phyloP scores from a whole-genome alignment of 2,888 invertebrate species.

The Acrobasis consociella region DNA sequence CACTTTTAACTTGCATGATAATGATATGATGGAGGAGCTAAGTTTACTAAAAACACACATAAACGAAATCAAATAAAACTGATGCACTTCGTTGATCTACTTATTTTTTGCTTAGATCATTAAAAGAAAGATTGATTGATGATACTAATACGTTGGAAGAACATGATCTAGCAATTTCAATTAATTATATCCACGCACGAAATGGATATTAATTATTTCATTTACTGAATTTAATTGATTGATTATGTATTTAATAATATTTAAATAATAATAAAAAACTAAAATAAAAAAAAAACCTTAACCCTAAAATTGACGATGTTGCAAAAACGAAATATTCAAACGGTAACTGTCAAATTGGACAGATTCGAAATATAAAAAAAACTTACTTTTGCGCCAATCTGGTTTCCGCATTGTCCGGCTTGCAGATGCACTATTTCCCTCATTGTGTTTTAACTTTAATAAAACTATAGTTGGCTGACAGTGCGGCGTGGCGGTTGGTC shows the following conservation, averaged over 20 bases:
- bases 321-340: slow-evolving; percentile 26
- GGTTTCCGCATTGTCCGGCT: slow-evolving; percentile 93
- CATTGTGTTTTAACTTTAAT: slow-evolving; percentile 71
- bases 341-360: slow-evolving; percentile 28
- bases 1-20: background rate
- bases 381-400: slow-evolving; percentile 87
- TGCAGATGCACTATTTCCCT: slow-evolving; percentile 93
- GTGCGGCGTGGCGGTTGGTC: slow-evolving; percentile 26
- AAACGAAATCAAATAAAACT: background rate
- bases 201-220: background rate
- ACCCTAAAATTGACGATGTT: background rate
- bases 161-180: background rate
- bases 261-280: no score
- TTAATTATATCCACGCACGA: background rate
- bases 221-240: background rate
- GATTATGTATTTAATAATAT: no score
- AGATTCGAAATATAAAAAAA: slow-evolving; percentile 37
- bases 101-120: background rate
- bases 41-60: background rate
- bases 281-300: background rate
- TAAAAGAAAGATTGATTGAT: background rate
- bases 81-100: background rate
- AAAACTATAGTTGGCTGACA: slow-evolving; percentile 36
- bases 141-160: background rate
- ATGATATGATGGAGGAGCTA: background rate